Conservation (phyloP, 2,888 invertebrate genomes). For the Phasia obesa region DNA sequence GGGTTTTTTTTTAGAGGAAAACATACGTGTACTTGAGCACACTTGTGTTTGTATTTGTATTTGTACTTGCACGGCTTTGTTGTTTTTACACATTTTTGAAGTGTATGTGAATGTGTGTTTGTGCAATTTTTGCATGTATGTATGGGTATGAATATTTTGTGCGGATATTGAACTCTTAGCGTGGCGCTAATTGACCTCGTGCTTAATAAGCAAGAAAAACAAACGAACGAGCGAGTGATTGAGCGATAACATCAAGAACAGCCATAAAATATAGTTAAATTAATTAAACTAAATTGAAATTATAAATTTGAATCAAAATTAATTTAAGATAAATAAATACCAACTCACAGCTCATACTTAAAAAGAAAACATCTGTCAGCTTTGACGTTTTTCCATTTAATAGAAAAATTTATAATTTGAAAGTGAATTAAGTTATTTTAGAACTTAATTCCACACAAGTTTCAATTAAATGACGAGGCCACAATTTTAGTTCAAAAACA, state of each 20-base stretch:
- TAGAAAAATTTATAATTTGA: too few relatives aligned
- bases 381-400: too few relatives aligned
- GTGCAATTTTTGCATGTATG: constrained; percentile 45
- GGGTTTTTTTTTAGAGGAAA: background rate
- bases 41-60: background rate
- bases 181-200: constrained; percentile 81
- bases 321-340: too few relatives aligned
- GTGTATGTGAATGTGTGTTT: constrained; percentile 10
- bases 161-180: constrained; percentile 80
- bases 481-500: constrained; percentile 22
- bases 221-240: constrained; percentile 25
- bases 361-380: too few relatives aligned
- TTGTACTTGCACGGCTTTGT: constrained; percentile 39
- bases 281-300: background rate
- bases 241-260: constrained; percentile 40
- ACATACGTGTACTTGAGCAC: too few relatives aligned
- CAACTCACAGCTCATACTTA: too few relatives aligned
- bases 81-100: constrained; percentile 20
- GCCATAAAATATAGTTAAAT: constrained; percentile 29
- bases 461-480: constrained; percentile 58
- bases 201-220: constrained; percentile 78
- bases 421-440: too few relatives aligned
- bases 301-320: too few relatives aligned
- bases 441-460: constrained; percentile 52
- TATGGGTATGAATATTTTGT: constrained; percentile 52